Conservation (phyloP, 2,888 invertebrate species). For the Pediacus dermestoides region DNA sequence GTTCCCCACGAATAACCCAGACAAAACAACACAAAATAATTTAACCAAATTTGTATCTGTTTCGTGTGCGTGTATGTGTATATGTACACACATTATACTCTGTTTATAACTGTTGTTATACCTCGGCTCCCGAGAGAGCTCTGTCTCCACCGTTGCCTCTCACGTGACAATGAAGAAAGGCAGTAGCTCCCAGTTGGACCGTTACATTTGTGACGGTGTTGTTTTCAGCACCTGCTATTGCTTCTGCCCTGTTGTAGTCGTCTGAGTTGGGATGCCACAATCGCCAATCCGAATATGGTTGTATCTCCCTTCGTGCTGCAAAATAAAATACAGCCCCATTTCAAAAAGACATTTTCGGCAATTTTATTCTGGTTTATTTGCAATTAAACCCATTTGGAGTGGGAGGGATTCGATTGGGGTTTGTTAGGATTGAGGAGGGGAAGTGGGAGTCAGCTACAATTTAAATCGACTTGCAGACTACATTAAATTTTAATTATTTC, state of each 20-base stretch:
- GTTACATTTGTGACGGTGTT: constrained; percentile 73
- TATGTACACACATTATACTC: background rate
- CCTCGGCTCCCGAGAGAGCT: constrained; percentile 50
- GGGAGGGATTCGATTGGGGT: too few species aligned
- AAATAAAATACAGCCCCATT: too few species aligned
- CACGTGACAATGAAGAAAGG: constrained; percentile 78
- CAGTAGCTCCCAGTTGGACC: constrained; percentile 73
- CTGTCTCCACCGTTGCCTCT: constrained; percentile 72
- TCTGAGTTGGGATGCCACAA: constrained; percentile 61
- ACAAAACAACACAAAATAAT: too few species aligned
- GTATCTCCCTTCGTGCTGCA: constrained; percentile 42
- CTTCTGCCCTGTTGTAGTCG: constrained; percentile 49
- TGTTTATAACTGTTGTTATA: constrained; percentile 22
- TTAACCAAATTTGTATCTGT: too few species aligned
- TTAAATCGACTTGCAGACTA: too few species aligned
- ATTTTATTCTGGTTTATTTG: too few species aligned
- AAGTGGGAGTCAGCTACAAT: too few species aligned
- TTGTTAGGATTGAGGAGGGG: too few species aligned
- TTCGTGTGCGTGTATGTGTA: background rate
- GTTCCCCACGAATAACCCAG: too few species aligned
- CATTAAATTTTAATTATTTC: too few species aligned
- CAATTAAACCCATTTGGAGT: too few species aligned
- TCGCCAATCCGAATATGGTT: constrained; percentile 57
- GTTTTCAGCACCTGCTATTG: constrained; percentile 58
- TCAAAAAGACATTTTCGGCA: too few species aligned